phyloP scores from a whole-genome alignment of 2,888 invertebrate genomes.

The Meloe dianella region DNA sequence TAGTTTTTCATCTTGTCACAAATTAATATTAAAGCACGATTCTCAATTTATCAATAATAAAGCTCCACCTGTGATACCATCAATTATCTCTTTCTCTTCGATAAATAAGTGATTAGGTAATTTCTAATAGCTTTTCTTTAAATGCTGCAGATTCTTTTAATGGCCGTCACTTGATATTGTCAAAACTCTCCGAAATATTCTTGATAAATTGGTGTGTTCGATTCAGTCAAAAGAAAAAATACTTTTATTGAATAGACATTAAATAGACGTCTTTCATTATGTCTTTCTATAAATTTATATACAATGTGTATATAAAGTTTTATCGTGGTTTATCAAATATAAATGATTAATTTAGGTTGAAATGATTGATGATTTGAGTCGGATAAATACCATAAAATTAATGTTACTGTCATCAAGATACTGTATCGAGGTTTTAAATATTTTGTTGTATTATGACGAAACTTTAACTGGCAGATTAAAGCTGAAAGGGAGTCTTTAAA shows the following conservation, averaged over 20 bases:
- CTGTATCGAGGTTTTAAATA: constrained; percentile 1
- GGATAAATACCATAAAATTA: constrained; percentile 9
- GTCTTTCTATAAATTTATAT: background rate
- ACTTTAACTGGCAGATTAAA: background rate
- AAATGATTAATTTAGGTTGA: constrained; percentile 7
- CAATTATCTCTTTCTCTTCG: constrained; percentile 10
- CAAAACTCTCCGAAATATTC: background rate
- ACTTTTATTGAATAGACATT: no score
- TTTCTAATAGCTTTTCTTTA: background rate
- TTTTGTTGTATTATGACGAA: constrained; percentile 1
- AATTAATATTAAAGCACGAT: constrained; percentile 6
- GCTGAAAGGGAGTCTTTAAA: background rate
- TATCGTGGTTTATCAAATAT: background rate
- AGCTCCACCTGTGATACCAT: constrained; percentile 5
- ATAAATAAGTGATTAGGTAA: background rate
- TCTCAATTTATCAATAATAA: constrained; percentile 10
- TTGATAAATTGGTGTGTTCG: no score
- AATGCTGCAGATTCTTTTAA: background rate
- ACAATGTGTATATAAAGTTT: background rate
- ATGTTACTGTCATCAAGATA: constrained; percentile 3
- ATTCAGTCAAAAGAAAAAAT: no score
- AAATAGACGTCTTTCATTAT: no score
- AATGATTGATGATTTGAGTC: constrained; percentile 10
- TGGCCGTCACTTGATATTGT: background rate
- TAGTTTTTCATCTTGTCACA: constrained; percentile 11